Evolutionary conservation across 2,797 vertebrate species (phyloP).

Genomic region (Pangasius djambal): DNA sequence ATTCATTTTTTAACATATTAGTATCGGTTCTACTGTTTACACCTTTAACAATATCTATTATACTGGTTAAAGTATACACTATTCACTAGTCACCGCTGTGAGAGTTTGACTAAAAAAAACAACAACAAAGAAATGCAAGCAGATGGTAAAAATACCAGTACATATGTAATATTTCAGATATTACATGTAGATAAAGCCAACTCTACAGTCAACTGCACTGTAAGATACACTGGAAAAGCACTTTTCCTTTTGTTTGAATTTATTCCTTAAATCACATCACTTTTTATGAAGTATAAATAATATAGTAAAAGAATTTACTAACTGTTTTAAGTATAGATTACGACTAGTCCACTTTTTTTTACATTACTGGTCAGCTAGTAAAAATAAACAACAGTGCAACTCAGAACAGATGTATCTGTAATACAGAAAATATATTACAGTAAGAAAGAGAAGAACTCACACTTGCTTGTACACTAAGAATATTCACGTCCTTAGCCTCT

Average conservation of each 20-base stretch:
- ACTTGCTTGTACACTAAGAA: neutral
- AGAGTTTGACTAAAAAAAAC: too few relatives aligned
- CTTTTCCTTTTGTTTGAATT: too few relatives aligned
- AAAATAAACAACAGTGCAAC: neutral
- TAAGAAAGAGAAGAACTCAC: neutral
- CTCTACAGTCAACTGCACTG: too few relatives aligned
- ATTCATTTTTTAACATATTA: neutral
- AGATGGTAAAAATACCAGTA: too few relatives aligned
- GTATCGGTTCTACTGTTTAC: neutral
- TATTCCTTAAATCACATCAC: too few relatives aligned
- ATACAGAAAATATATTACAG: neutral
- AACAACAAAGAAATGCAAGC: too few relatives aligned
- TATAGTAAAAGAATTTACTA: too few relatives aligned
- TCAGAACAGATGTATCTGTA: neutral
- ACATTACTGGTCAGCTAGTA: neutral
- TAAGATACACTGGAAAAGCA: too few relatives aligned
- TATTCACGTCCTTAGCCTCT: neutral
- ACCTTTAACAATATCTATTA: neutral
- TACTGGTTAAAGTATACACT: neutral
- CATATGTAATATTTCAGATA: too few relatives aligned
- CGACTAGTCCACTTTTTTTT: neutral
- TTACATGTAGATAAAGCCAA: too few relatives aligned
- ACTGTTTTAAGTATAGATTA: neutral
- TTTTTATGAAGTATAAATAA: neutral
- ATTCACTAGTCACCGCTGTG: too few relatives aligned